These are phyloP conservation scores for Oreochromis aureus DNA, from an alignment of 2,113 vertebrate genomes.

Conservation along the genomic window DNA sequence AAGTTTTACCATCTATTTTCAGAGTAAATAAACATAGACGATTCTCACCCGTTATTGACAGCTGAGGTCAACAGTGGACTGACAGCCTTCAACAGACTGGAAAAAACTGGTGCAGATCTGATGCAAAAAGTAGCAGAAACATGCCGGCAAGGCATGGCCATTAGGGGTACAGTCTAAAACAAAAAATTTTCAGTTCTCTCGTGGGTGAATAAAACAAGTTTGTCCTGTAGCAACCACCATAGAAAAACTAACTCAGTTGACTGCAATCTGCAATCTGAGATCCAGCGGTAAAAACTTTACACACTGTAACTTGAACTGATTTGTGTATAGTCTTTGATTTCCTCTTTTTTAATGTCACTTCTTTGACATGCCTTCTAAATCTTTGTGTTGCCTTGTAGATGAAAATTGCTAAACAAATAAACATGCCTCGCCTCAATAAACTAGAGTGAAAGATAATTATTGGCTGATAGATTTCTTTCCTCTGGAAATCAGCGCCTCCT, in stretches of 20 bases:
- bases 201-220: neutral
- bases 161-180: neutral
- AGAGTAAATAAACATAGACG: neutral
- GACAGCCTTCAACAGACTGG: neutral
- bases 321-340: neutral
- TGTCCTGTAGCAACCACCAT: neutral
- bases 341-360: neutral
- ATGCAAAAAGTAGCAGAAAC: neutral
- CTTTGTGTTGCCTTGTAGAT: neutral
- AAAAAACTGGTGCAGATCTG: neutral
- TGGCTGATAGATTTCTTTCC: neutral
- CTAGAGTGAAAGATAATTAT: neutral
- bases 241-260: neutral
- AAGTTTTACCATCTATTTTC: neutral
- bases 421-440: neutral
- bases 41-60: neutral
- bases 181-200: neutral
- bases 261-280: neutral
- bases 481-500: neutral
- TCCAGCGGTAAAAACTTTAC: neutral
- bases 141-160: accelerated
- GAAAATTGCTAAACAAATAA: neutral
- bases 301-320: neutral
- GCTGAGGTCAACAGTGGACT: neutral
- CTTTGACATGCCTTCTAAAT: neutral